Percentiles rank a stretch among this genome's conserved stretches.
Evolutionary conservation across 2,888 invertebrate genomes (phyloP).

Genomic region (Yponomeuta cagnagella): DNA sequence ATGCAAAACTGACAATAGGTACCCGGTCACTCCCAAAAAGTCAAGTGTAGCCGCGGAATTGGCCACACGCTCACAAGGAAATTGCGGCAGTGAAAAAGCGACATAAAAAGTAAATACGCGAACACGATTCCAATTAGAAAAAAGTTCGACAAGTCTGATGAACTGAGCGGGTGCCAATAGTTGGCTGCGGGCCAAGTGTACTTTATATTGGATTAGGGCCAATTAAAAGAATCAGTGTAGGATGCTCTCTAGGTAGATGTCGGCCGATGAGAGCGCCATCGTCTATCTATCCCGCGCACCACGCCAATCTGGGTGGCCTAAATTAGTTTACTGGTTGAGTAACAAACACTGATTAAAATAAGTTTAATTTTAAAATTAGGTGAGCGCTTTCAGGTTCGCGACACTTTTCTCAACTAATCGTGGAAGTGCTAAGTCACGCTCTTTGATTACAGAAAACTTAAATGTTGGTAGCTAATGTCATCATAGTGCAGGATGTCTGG

Average conservation of each 20-base stretch:
- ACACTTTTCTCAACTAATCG: neutral
- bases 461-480: neutral
- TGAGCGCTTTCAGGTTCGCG: neutral
- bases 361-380: constrained; percentile 2
- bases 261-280: constrained; percentile 33
- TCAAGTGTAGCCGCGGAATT: neutral
- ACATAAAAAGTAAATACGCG: constrained; percentile 20
- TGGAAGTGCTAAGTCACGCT: neutral
- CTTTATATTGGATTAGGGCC: constrained; percentile 74
- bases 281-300: constrained; percentile 63
- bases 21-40: no score
- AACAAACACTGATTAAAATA: constrained; percentile 1
- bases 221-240: constrained; percentile 66
- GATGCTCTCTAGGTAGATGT: constrained; percentile 40
- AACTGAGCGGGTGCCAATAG: constrained; percentile 64
- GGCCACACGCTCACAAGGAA: neutral
- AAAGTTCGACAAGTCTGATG: constrained; percentile 70
- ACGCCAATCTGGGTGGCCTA: constrained; percentile 54
- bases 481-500: neutral
- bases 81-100: constrained; percentile 8
- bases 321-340: constrained; percentile 43
- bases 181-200: constrained; percentile 65
- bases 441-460: neutral
- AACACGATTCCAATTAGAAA: constrained; percentile 54
- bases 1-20: no score